phyloP scores from a whole-genome alignment of 2,888 invertebrate species.

The Lycaena phlaeas region DNA sequence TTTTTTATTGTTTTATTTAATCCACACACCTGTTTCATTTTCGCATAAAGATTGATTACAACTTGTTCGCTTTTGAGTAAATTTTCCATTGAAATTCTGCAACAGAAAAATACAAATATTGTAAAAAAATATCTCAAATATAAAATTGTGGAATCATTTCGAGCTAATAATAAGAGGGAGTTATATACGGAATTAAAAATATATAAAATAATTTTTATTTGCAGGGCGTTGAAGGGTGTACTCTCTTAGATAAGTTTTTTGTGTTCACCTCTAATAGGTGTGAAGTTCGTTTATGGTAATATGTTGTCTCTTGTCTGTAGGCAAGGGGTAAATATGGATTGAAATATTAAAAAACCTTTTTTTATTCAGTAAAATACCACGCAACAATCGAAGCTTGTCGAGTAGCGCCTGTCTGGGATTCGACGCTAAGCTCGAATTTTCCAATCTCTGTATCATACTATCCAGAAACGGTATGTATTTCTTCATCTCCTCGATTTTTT shows the following conservation, averaged over 20 bases:
- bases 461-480: constrained; percentile 82
- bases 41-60: constrained; percentile 75
- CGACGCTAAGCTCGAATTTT: constrained; percentile 55
- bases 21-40: constrained; percentile 74
- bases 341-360: constrained; percentile 56
- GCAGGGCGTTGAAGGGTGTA: no score
- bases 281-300: no score
- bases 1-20: neutral
- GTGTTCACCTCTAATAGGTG: no score
- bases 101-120: constrained; percentile 22
- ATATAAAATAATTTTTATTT: no score
- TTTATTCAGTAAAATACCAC: constrained; percentile 74
- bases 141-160: no score
- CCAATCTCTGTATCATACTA: constrained; percentile 77
- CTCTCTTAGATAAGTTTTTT: no score
- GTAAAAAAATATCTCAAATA: neutral
- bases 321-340: no score
- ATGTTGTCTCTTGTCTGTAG: no score
- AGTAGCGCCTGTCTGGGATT: constrained; percentile 74
- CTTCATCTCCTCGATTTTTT: constrained; percentile 77
- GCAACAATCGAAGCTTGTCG: constrained; percentile 76
- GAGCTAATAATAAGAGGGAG: no score
- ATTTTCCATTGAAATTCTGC: constrained; percentile 79
- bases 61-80: constrained; percentile 80
- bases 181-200: no score